These are phyloP conservation scores for Himalopsyche tibetana DNA, from an alignment of 2,888 invertebrate genomes.

Conservation along the genomic window DNA sequence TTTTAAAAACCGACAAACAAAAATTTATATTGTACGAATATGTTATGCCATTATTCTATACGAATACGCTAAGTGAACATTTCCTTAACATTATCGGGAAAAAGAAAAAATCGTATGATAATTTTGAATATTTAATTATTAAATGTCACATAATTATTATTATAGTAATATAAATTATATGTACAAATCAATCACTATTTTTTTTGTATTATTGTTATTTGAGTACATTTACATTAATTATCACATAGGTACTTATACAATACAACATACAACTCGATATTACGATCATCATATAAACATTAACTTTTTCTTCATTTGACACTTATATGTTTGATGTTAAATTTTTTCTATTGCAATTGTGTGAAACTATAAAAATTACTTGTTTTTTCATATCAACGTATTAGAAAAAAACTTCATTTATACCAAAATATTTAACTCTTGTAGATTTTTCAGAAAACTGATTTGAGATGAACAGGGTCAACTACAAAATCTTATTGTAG, in stretches of 20 bases:
- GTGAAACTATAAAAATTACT: not conserved
- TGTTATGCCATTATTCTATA: no score
- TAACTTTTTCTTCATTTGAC: not conserved
- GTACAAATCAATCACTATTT: not conserved
- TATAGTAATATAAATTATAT: slow-evolving; percentile 2
- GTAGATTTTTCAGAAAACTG: no score
- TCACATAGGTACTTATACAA: slow-evolving; percentile 21
- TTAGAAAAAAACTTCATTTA: no score
- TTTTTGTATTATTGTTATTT: slow-evolving; percentile 12
- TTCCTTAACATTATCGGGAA: not conserved
- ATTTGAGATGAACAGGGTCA: no score
- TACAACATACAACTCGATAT: slow-evolving; percentile 20
- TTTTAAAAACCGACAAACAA: no score
- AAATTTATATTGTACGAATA: no score
- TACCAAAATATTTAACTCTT: no score
- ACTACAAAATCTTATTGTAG: no score
- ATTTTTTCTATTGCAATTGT: not conserved
- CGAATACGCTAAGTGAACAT: no score
- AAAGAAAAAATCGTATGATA: not conserved
- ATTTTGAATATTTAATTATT: slow-evolving; percentile 31
- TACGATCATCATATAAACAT: not conserved
- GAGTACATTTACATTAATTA: slow-evolving; percentile 26
- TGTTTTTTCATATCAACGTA: no score
- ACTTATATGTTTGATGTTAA: not conserved
- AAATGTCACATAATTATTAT: slow-evolving; percentile 11